Conservation (phyloP, 2,888 invertebrate species). For the Dinocampus coccinellae region DNA sequence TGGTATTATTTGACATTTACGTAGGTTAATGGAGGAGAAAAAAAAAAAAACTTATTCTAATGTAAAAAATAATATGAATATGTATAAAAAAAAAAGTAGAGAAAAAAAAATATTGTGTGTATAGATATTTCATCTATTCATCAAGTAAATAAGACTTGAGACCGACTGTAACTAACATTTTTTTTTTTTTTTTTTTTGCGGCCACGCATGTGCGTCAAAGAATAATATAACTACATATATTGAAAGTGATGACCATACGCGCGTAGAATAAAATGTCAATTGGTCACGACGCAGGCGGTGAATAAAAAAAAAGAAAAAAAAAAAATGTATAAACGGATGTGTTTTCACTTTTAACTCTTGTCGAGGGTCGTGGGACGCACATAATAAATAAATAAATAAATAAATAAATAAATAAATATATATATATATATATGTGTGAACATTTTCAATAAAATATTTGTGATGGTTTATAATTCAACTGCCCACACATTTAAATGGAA, state of each 20-base stretch:
- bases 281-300: constrained; percentile 6
- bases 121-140: not conserved
- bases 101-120: not conserved
- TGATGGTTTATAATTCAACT: not conserved
- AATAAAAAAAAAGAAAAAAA: not conserved
- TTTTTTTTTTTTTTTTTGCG: constrained; percentile 1
- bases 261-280: constrained; percentile 23
- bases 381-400: not conserved
- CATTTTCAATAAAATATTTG: not conserved
- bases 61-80: not conserved
- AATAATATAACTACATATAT: not conserved
- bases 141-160: not conserved
- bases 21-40: no score
- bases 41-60: no score
- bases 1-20: no score
- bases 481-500: not conserved
- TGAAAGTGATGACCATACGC: constrained; percentile 10
- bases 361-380: constrained; percentile 21
- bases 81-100: not conserved
- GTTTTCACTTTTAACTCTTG: constrained; percentile 23
- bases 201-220: not conserved
- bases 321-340: not conserved
- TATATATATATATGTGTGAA: not conserved
- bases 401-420: not conserved
- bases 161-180: not conserved